Evolutionary conservation across 2,888 invertebrate genomes (phyloP), one percentile per base, ranked within the genome.

Genomic region (Trilocha varians): DNA sequence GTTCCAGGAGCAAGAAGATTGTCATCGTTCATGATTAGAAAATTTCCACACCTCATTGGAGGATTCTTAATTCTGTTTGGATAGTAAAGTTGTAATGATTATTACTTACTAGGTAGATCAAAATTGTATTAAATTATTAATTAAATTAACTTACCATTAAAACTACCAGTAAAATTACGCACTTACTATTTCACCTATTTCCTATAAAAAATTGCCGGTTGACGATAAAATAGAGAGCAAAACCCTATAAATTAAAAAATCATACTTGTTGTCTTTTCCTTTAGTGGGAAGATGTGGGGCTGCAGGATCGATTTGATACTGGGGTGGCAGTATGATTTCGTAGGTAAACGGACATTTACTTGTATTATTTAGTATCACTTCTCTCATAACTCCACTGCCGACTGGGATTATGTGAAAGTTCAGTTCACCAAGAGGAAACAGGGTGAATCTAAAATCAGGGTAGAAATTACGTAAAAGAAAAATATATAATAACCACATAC

Each of bases 361-460:
- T 1, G 70, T 87, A 57, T 91, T 91, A 50, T 85, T 87, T 16
- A 91, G 62, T 41, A 85, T 82, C 0, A 91, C 78, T 15, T 85
- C 84, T 58, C 87, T 79, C n/a, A 64, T 69, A 43, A 87, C 87
- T 16, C 75, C 74, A 5, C 78, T 83, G 6, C 83, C 87, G 5
- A 90, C 73, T 11, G 87, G 65, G 53, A 89, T 79, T 6, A 89
- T 76, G 36, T 90, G 88, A 55, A 91, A 90, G 61, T 88, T 86
- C 25, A 91, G 59, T 52, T 87, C 87, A 0, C 86, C 84, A 45
- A 80, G 62, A 1, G 91, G 91, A 51, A 87, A 86, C 13, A 91
- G 49, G 3, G 86, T 86, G 57, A 88, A 90, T 39, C 90, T 91
- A 53, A 43, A 68, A 61, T 41, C 14, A 17, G 13, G 33, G 11